Percentiles rank a stretch among this genome's conserved stretches.
Evolutionary conservation across 2,797 vertebrate species (phyloP).

Genomic region (Propithecus deckenii): DNA sequence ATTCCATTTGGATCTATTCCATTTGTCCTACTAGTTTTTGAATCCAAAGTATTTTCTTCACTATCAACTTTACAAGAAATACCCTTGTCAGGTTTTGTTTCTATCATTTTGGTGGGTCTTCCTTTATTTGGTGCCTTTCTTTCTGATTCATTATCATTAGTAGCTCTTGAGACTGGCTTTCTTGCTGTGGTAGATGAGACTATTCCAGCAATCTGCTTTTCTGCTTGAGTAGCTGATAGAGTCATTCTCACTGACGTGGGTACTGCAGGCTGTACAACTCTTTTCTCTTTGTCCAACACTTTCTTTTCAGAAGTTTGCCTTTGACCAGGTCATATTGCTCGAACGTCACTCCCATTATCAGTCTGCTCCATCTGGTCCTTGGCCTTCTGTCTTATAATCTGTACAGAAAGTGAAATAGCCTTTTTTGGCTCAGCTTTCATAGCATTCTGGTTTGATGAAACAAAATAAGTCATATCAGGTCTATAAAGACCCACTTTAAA

Average conservation of each 20-base stretch:
- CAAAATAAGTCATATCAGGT: slow-evolving; percentile 81
- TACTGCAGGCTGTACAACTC: slow-evolving; percentile 42
- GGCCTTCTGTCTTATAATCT: slow-evolving; percentile 84
- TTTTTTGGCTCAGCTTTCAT: slow-evolving; percentile 77
- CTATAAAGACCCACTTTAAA: slow-evolving; percentile 94
- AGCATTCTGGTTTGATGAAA: slow-evolving; percentile 72
- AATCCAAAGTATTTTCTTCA: slow-evolving; percentile 63
- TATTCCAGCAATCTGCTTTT: slow-evolving; percentile 23
- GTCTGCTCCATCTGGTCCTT: slow-evolving; percentile 79
- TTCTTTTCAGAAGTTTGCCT: slow-evolving; percentile 75
- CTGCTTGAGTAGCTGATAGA: slow-evolving; percentile 13
- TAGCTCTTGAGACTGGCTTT: slow-evolving; percentile 25
- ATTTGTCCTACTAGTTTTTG: not conserved
- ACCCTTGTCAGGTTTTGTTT: slow-evolving; percentile 58
- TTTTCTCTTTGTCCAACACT: slow-evolving; percentile 74
- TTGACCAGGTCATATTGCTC: not conserved
- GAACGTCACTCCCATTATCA: not conserved
- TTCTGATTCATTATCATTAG: slow-evolving; percentile 69
- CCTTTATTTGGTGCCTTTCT: slow-evolving; percentile 68
- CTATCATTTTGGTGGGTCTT: slow-evolving; percentile 71
- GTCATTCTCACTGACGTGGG: slow-evolving; percentile 1
- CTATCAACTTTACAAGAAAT: slow-evolving; percentile 62
- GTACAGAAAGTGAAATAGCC: slow-evolving; percentile 71
- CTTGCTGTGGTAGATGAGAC: not conserved
- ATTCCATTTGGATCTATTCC: slow-evolving; percentile 49